A percentile compares a stretch with the other conserved stretches of the same genome.
phyloP scores from a whole-genome alignment of 2,113 vertebrate genomes.

The Atractosteus spatula region DNA sequence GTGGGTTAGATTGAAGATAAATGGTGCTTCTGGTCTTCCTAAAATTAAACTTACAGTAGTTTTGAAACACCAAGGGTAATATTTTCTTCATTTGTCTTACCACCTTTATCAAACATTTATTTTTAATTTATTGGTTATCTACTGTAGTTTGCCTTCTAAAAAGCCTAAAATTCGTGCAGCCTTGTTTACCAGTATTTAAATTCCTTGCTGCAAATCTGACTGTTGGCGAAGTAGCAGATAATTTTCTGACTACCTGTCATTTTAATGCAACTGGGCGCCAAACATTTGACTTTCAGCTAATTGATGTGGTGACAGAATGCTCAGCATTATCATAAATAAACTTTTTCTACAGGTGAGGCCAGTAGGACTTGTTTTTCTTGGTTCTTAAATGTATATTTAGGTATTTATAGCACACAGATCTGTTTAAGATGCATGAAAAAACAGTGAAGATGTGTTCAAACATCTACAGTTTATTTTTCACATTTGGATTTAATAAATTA shows the following conservation, averaged over 20 bases:
- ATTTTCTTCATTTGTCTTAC: neutral
- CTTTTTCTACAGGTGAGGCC: neutral
- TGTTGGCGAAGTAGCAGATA: neutral
- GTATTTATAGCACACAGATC: neutral
- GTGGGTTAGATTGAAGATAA: neutral
- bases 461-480: too few relatives aligned
- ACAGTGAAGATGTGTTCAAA: neutral
- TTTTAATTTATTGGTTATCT: neutral
- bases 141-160: too few relatives aligned
- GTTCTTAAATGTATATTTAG: conserved; percentile 31
- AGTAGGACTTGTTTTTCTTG: conserved; percentile 42
- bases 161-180: neutral
- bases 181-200: neutral
- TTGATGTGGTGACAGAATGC: neutral
- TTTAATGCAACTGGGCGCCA: neutral
- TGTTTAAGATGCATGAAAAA: neutral
- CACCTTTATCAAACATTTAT: neutral
- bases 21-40: neutral
- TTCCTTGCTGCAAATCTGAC: neutral
- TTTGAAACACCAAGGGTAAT: too few relatives aligned
- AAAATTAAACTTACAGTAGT: too few relatives aligned
- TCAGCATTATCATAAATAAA: neutral
- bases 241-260: neutral
- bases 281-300: neutral
- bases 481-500: too few relatives aligned